Conservation (phyloP, 2,113 vertebrate species). For the Mormyrus iriodes region DNA sequence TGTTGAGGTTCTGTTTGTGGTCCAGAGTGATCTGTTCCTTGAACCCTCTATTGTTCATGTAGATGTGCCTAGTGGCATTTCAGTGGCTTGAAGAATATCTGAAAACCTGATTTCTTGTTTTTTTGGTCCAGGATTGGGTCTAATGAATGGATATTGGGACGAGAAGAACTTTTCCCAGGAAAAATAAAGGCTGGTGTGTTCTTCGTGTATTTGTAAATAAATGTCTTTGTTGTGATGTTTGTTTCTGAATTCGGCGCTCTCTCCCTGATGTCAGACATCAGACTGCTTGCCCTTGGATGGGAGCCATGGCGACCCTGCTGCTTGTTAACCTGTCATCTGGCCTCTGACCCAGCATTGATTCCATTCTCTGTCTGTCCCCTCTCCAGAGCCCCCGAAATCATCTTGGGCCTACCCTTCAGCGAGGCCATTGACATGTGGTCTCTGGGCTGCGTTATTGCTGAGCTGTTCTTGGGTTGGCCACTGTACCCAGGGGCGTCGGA, state of each 20-base stretch:
- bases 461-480: slow-evolving; percentile 96
- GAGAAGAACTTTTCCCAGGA: not conserved
- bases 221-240: too few relatives aligned
- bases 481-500: slow-evolving; percentile 96
- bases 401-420: slow-evolving; percentile 89
- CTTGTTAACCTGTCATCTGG: not conserved
- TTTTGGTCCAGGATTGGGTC: not conserved
- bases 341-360: not conserved
- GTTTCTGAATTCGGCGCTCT: not conserved
- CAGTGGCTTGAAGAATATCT: not conserved
- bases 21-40: not conserved
- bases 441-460: slow-evolving; percentile 92
- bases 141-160: not conserved
- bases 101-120: not conserved
- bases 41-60: not conserved
- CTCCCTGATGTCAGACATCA: not conserved
- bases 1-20: not conserved
- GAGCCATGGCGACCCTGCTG: not conserved
- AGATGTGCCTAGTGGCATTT: not conserved
- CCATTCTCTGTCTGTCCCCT: not conserved
- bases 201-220: not conserved
- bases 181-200: not conserved
- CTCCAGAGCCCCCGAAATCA: slow-evolving; percentile 91
- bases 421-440: slow-evolving; percentile 99
- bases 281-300: not conserved